phyloP scores from a whole-genome alignment of 2,113 vertebrate species.

The Lagopus muta region DNA sequence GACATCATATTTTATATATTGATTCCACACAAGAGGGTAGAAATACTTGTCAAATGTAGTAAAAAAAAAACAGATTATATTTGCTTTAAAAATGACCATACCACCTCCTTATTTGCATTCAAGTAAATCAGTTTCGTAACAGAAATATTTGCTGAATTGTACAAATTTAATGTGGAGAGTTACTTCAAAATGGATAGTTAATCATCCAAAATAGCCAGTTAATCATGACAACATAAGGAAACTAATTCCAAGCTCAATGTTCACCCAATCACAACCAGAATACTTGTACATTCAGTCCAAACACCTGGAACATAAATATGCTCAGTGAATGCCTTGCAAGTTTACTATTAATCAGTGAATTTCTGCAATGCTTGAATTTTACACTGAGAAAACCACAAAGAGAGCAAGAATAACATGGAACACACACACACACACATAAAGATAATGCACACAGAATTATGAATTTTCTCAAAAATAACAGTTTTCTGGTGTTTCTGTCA shows the following conservation, averaged over 20 bases:
- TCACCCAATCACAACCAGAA: background rate
- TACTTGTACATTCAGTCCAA: background rate
- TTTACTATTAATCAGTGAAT: slow-evolving; percentile 9
- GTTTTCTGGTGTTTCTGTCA: background rate
- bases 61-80: background rate
- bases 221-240: background rate
- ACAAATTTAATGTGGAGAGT: background rate
- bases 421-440: background rate
- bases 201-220: background rate
- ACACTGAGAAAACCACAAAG: background rate
- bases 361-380: slow-evolving; percentile 18
- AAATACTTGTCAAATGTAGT: background rate
- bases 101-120: background rate
- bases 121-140: background rate
- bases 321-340: background rate
- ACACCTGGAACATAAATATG: slow-evolving; percentile 15
- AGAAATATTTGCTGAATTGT: slow-evolving; percentile 1
- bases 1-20: background rate
- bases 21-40: background rate
- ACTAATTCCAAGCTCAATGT: background rate
- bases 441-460: background rate
- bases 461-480: background rate
- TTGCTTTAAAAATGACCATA: background rate
- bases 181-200: background rate
- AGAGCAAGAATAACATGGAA: background rate